Evolutionary conservation across 2,113 vertebrate genomes (phyloP).

Genomic region (Phaethon lepturus): DNA sequence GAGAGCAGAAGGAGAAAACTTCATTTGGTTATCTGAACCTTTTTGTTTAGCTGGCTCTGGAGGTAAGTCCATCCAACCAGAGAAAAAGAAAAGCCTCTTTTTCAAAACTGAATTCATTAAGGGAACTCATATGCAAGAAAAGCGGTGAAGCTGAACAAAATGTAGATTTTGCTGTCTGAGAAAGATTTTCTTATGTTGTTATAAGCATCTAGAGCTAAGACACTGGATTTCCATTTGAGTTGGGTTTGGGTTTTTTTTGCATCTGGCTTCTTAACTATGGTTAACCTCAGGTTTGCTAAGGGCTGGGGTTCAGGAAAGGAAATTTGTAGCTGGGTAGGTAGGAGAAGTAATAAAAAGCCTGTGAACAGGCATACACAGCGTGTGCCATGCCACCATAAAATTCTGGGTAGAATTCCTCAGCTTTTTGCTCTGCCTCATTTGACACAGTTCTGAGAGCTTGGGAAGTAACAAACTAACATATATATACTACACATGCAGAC

Average conservation of each 20-base stretch:
- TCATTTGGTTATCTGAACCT: not conserved
- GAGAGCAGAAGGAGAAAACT: not conserved
- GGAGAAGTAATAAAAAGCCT: not conserved
- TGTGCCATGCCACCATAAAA: not conserved
- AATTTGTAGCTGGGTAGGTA: not conserved
- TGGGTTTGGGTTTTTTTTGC: not conserved
- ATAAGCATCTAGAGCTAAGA: not conserved
- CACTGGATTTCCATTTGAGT: not conserved
- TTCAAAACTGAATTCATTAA: not conserved
- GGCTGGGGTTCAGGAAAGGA: not conserved
- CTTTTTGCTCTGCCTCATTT: not conserved
- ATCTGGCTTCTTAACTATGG: not conserved
- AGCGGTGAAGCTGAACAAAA: not conserved
- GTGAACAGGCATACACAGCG: not conserved
- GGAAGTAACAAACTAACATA: not conserved
- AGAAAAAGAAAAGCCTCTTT: not conserved
- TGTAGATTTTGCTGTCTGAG: not conserved
- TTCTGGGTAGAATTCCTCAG: not conserved
- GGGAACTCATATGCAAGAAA: not conserved
- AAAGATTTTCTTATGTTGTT: constrained; percentile 10
- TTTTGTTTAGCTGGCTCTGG: not conserved
- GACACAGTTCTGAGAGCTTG: not conserved
- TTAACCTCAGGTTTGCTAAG: not conserved
- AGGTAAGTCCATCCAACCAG: not conserved
- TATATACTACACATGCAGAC: not conserved